phyloP scores from a whole-genome alignment of 1,140 invertebrate genomes.

The Spodoptera litura region DNA sequence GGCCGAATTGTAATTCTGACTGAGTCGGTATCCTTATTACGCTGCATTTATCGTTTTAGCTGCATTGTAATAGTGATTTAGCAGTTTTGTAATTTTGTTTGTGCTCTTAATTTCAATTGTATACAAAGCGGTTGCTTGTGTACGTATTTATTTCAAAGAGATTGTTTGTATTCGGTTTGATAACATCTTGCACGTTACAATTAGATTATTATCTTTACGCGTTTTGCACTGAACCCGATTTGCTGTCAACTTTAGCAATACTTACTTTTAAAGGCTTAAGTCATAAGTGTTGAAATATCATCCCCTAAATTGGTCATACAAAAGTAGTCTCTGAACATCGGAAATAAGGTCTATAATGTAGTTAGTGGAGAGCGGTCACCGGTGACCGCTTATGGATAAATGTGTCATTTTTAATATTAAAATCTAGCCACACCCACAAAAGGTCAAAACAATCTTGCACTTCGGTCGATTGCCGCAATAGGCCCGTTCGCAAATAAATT shows the following conservation, averaged over 20 bases:
- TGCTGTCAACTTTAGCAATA: too few relatives aligned
- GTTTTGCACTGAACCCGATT: neutral
- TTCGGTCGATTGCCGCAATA: neutral
- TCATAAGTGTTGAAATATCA: too few relatives aligned
- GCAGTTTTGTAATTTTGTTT: conserved; percentile 28
- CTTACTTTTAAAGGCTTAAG: too few relatives aligned
- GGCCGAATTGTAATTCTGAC: conserved; percentile 44
- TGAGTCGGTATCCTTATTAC: conserved; percentile 39
- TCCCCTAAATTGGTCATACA: too few relatives aligned
- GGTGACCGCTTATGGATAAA: too few relatives aligned
- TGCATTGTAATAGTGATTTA: conserved; percentile 21
- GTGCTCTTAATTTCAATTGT: conserved; percentile 17
- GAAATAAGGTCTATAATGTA: too few relatives aligned
- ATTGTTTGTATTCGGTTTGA: neutral
- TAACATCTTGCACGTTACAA: neutral
- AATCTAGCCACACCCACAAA: neutral
- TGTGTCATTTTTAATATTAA: too few relatives aligned
- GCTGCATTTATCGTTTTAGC: conserved; percentile 31
- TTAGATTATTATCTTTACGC: neutral
- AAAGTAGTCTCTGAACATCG: too few relatives aligned
- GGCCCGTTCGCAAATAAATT: conserved; percentile 40
- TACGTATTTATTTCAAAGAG: neutral
- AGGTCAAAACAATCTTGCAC: conserved; percentile 12
- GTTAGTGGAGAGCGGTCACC: too few relatives aligned
- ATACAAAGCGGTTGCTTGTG: neutral